Evolutionary conservation across 2,888 invertebrate species (phyloP).

Genomic region (Odontocolon sp.): DNA sequence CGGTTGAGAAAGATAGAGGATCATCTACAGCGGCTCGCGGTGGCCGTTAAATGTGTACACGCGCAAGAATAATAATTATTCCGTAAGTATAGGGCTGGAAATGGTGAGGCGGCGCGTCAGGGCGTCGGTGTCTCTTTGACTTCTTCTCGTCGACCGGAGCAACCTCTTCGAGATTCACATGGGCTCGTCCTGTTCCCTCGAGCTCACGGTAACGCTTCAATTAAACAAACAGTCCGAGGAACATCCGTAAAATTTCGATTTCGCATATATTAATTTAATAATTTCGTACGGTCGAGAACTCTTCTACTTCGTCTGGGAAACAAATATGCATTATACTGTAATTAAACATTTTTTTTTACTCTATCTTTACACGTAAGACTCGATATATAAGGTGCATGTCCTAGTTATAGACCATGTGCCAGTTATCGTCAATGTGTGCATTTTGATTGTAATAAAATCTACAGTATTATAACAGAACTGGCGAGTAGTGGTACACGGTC

Average conservation of each 20-base stretch:
- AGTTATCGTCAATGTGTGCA: no score
- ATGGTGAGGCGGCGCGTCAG: slow-evolving; percentile 62
- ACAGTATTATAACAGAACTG: no score
- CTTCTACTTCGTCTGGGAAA: not conserved
- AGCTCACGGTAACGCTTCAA: slow-evolving; percentile 64
- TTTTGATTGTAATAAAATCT: no score
- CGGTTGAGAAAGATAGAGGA: no score
- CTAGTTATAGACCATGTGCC: no score
- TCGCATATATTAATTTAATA: slow-evolving; percentile 65
- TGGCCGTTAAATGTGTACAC: slow-evolving; percentile 66
- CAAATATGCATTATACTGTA: no score
- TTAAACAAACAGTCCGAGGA: slow-evolving; percentile 69
- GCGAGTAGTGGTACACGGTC: no score
- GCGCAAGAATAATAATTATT: slow-evolving; percentile 73
- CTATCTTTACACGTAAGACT: not conserved
- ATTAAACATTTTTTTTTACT: slow-evolving; percentile 8
- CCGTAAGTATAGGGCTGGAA: slow-evolving; percentile 68
- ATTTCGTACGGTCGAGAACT: slow-evolving; percentile 46
- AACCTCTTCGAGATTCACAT: not conserved
- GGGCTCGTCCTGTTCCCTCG: slow-evolving; percentile 7
- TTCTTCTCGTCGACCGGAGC: slow-evolving; percentile 10
- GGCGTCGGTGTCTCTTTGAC: slow-evolving; percentile 73
- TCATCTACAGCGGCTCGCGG: not conserved
- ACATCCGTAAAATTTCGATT: slow-evolving; percentile 68
- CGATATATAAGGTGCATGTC: no score